Conservation (phyloP, 2,113 vertebrate species). For the Ia io region DNA sequence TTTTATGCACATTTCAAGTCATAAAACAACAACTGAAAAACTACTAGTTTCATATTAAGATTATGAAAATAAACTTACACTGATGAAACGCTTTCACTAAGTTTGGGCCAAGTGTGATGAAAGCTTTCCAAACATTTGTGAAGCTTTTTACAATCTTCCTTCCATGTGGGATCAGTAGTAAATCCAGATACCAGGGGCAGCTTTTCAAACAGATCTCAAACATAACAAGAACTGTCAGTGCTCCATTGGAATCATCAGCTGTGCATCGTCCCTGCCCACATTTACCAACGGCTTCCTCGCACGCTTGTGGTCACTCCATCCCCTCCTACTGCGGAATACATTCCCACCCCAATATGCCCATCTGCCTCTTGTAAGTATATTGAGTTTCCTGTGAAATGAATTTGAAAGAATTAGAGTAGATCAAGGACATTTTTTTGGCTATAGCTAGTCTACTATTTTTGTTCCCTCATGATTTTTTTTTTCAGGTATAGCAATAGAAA, state of each 20-base stretch:
- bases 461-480: not conserved
- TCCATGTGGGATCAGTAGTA: slow-evolving; percentile 26
- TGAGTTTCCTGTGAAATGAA: not conserved
- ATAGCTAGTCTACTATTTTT: not conserved
- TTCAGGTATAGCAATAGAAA: not conserved
- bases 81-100: slow-evolving; percentile 64
- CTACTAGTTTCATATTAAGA: slow-evolving; percentile 24
- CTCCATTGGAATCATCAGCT: slow-evolving; percentile 39
- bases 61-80: slow-evolving; percentile 50
- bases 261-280: not conserved
- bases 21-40: not conserved
- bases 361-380: not conserved
- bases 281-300: not conserved
- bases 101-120: slow-evolving; percentile 4
- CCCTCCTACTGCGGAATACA: not conserved
- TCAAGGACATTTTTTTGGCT: not conserved
- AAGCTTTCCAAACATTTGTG: slow-evolving; percentile 58
- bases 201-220: slow-evolving; percentile 51
- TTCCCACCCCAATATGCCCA: not conserved
- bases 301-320: not conserved
- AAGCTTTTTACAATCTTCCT: slow-evolving; percentile 38
- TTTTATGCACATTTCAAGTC: slow-evolving; percentile 18
- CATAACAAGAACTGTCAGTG: slow-evolving; percentile 27
- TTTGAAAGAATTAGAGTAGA: not conserved
- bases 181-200: slow-evolving; percentile 41